Evolutionary conservation across 2,113 vertebrate genomes (phyloP).

Genomic region (Eurystomus gularis): DNA sequence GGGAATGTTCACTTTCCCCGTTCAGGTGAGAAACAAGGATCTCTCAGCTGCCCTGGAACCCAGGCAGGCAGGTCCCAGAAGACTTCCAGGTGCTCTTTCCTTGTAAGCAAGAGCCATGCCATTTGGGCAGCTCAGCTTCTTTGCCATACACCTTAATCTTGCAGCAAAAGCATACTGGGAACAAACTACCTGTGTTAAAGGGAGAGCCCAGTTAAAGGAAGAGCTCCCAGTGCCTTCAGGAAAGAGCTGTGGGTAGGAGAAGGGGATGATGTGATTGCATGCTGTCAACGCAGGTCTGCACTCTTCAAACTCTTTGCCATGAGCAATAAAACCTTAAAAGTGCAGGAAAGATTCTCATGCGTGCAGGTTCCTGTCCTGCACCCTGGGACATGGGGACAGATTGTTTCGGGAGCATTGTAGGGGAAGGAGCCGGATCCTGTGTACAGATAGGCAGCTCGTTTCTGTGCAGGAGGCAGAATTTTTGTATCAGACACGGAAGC

Average conservation of each 20-base stretch:
- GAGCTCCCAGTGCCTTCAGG: background rate
- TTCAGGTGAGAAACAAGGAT: background rate
- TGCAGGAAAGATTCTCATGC: fast-evolving
- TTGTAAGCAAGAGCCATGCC: fast-evolving
- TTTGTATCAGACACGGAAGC: background rate
- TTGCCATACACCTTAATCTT: background rate
- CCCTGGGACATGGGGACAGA: background rate
- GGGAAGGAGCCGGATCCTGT: background rate
- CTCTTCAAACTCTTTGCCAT: background rate
- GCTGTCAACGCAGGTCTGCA: background rate
- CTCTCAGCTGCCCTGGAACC: background rate
- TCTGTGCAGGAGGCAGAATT: background rate
- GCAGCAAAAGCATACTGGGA: background rate
- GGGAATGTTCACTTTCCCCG: background rate
- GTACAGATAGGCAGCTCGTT: background rate
- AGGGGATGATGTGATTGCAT: background rate
- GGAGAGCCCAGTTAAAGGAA: background rate
- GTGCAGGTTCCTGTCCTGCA: background rate
- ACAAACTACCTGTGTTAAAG: background rate
- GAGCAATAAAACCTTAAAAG: background rate
- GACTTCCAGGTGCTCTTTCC: background rate
- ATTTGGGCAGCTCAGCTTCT: background rate
- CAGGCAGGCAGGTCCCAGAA: background rate
- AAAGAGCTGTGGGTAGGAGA: background rate
- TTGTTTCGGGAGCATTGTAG: fast-evolving